Base-by-base conservation (phyloP, 37 sponge, comb jelly and placozoan species). In the Beroe forskalii region DNA sequence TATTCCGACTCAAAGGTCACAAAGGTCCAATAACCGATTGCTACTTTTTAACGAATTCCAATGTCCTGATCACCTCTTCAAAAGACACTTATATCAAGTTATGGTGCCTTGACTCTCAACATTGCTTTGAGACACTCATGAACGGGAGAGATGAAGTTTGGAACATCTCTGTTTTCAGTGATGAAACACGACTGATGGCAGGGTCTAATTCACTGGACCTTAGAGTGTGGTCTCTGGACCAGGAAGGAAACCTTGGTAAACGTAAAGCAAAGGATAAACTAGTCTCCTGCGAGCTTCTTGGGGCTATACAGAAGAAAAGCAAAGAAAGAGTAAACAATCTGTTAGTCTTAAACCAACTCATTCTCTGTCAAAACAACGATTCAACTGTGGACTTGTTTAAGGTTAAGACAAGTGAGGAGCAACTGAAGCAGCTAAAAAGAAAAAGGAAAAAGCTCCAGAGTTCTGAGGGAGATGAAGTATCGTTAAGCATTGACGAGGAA, bases 81-180 rank as follows among this genome's bases (percentile, higher is more conserved):
- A 95, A 94, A 67, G 97, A 97, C 89, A 93, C 94, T 0, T 62
- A 93, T 32, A 92, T 97, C 35, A 97, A 97, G 89, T 61, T 97
- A 4, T 97, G 97, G 97, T 96, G 95, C 80, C 64, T 97, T 80
- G 93, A 93, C 44, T 95, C 97, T 14, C 93, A 95, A 91, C 96
- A 95, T 61, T 97, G 97, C 76, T 95, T 94, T 92, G 92, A 94
- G 67, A 97, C 97, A n/a, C 38, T 97, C 0, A 91, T 92, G 9
- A 93, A 83, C 3, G 94, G 94, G 42, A 64, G 92, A 32, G 90
- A 92, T 63, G 97, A 97, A 89, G 97, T 96, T 35, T 48, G 92
- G 62, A 61, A 42, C 27, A 61, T 62, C 40, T 25, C 62, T 35
- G 66, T 95, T 43, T 30, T 92, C 0, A 28, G 62, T 12, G 62